Base-by-base conservation (phyloP, 92 coral and sea anemone species). In the Plumapathes pennacea region DNA sequence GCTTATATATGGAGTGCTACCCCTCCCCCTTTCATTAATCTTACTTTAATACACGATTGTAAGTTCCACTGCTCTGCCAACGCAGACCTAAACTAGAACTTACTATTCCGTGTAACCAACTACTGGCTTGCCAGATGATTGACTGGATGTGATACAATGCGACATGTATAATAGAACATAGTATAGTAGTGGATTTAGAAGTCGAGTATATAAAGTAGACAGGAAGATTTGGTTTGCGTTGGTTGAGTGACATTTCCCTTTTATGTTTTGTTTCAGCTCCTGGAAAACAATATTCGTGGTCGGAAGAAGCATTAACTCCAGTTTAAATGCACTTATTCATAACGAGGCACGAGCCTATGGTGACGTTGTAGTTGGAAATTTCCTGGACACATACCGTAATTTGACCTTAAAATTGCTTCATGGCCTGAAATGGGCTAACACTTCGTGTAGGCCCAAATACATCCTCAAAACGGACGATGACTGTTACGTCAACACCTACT, bases 391-490 rank as follows among this genome's bases (percentile, higher is more conserved):
- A 3, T 86, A 54, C 36, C 81, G 83, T 18, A 75, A 82, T 62
- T 67, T 86, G 31, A 76, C 89, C 0, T 50, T 44, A 3, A 86
- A 86, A 71, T 81, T 84, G 71, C 69, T 86, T 14, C 55, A 60
- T 4, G 60, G 95, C 4, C 50, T 86, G 4, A 38, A 29, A 33
- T 86, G 95, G 95, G 56, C 95, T 2, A 25, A 38, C 7, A 43
- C 34, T 9, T 40, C 71, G 57, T 86, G 95, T 46, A 51, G 28
- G 26, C 56, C 95, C 1, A 73, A 59, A 29, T 86, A 81, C 62
- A 57, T 86, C 10, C 75, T 86, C 36, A 86, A 86, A 60, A 81
- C 95, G 2, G 95, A 86, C 46, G 95, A 86, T 10, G 95, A 86
- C 50, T 86, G 95, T 20, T 86, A 57, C 45, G 74, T 86, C 2